Percentiles rank a stretch among this genome's conserved stretches.
Evolutionary conservation across 1,140 invertebrate genomes (phyloP).

Genomic region (Meloidogyne floridensis): DNA sequence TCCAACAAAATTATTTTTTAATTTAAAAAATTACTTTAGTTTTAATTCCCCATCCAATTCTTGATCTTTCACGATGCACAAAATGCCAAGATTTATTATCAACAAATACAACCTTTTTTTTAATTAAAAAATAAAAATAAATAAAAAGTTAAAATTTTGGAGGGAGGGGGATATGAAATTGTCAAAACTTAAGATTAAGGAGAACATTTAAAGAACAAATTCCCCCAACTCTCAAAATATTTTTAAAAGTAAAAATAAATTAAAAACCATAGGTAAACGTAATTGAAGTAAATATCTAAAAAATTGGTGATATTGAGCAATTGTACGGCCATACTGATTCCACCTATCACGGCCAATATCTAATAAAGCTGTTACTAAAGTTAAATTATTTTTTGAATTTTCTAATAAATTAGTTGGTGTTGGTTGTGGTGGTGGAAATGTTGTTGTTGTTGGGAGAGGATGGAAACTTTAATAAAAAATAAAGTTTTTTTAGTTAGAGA

Average conservation of each 20-base stretch:
- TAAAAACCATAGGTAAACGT: constrained; percentile 55
- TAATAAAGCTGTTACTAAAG: constrained; percentile 38
- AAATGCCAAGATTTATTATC: constrained; percentile 56
- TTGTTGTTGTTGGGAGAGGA: neutral
- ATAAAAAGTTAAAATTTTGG: too few relatives aligned
- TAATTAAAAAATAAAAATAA: neutral
- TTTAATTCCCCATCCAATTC: constrained; percentile 42
- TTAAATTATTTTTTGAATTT: constrained; percentile 14
- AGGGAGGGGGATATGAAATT: too few relatives aligned
- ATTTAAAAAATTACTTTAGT: constrained; percentile 49
- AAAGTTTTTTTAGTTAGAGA: too few relatives aligned
- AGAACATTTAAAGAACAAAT: too few relatives aligned
- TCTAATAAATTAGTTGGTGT: neutral
- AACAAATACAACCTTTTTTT: constrained; percentile 47
- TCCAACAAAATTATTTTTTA: neutral
- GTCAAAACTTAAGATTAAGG: too few relatives aligned
- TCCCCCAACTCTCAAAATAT: too few relatives aligned
- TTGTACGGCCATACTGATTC: constrained; percentile 34
- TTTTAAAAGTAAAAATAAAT: neutral
- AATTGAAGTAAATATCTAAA: constrained; percentile 57
- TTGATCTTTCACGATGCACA: constrained; percentile 46
- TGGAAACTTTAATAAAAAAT: neutral
- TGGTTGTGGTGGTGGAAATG: neutral
- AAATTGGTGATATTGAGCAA: constrained; percentile 57
- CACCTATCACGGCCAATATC: constrained; percentile 42